Evolutionary conservation across 2,888 invertebrate species (phyloP), one percentile per base, ranked within the genome.

Genomic region (Xylophagus ater): DNA sequence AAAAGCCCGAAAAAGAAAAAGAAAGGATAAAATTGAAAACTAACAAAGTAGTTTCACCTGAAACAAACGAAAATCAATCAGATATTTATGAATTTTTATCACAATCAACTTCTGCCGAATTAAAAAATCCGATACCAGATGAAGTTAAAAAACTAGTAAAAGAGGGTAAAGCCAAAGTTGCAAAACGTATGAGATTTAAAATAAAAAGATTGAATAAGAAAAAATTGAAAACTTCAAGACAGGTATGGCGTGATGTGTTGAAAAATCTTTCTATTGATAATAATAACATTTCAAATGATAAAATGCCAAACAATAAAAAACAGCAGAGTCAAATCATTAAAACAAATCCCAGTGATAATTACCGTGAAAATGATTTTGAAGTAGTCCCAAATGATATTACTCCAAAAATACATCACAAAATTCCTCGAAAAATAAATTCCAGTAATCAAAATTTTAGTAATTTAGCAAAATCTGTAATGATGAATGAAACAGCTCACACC

Each of bases 151-250:
- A 53, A 40, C 45, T 62, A 42, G 67, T 72, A 46, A 66, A 67
- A 56, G 68, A 70, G 58, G 70, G 70, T 53, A 73, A 69, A 65
- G 63, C 65, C 40, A 53, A 65, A 52, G 65, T 68, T 34, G 67
- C 70, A 57, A 69, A 67, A 55, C 71, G 69, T 60, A 67, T 63
- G 57, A 67, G 12, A 4, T 14, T n/a, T n/a, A n/a, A n/a, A n/a
- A 10, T 18, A 10, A 15, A 21, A 8, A 7, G 2, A 3, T 6
- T 14, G 8, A 38, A 32, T n/a, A 19, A 8, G 5, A 14, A 21
- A 8, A 17, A 10, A 6, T 7, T 18, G 10, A 19, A 20, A 15
- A 4, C 31, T 7, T 23, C 37, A 1, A 21, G 24, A n/a, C n/a
- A n/a, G n/a, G n/a, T n/a, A 8, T 37, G 37, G 37, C 24, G 10